Base-by-base conservation (phyloP, 30 jellyfish, hydroid and myxozoan species). In the Cassiopea xamachana region DNA sequence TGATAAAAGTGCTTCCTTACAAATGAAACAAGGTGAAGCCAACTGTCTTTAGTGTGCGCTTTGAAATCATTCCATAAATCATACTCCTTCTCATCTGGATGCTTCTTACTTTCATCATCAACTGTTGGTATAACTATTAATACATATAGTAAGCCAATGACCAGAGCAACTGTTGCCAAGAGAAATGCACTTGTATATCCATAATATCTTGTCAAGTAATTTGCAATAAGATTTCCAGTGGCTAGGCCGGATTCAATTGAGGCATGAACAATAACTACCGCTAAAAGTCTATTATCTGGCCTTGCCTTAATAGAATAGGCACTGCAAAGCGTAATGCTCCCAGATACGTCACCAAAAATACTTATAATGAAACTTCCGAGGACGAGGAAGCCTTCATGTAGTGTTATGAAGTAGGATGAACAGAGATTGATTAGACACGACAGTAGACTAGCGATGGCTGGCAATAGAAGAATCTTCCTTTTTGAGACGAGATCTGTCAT, bases 171-270 rank as follows among this genome's bases (percentile, higher is more conserved):
- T 10, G 80, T 5, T 7, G 72, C 39, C 6, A 64, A 47, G 43
- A 39, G 61, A 71, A 89, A 89, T 13, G 90, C 96, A 6, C 39
- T 69, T 1, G 50, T 46, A 55, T 79, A 89, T 7, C 92, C 96
- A 81, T n/a, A 89, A 1, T 12, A 47, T 69, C 73, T 46, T 46
- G 82, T 70, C 83, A 89, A 60, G 8, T 46, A 43, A 1, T 91
- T 91, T 16, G 71, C 43, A 1, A 45, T 6, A 14, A 12, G 72
- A 59, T 92, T 81, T 6, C 96, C 92, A 27, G 50, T 39, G 58
- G 87, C 87, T 4, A 44, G 73, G 48, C 92, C 89, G 2, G 80
- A 18, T 27, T 50, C 68, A 3, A 89, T 18, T 74, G 60, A 12
- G 7, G 82, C 87, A 15, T 69, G 88, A 7, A 72, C 51, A 67